phyloP scores from a whole-genome alignment of 2,797 vertebrate species.

The Pyrocephalus nanus region DNA sequence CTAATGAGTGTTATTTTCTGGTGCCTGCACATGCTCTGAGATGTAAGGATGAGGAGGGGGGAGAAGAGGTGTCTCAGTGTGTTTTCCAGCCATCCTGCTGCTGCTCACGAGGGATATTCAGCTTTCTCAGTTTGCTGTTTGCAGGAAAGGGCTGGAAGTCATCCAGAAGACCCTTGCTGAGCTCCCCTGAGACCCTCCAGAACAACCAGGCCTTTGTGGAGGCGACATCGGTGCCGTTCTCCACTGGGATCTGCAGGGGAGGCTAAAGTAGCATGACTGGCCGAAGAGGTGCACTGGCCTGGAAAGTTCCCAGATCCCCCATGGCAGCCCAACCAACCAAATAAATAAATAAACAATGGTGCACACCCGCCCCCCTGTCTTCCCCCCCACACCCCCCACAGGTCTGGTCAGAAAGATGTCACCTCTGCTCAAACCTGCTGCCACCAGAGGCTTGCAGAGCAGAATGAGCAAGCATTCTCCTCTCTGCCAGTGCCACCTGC shows the following conservation, averaged over 20 bases:
- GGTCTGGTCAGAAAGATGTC: not conserved
- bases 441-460: not conserved
- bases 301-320: constrained; percentile 23
- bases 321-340: not conserved
- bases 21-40: not conserved
- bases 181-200: not conserved
- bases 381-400: not conserved
- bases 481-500: not conserved
- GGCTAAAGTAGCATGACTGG: constrained; percentile 54
- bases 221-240: constrained; percentile 34
- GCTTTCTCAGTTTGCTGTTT: not conserved
- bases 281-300: not conserved
- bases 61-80: not conserved
- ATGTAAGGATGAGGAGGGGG: fast-evolving
- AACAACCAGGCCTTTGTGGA: not conserved
- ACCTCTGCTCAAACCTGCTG: not conserved
- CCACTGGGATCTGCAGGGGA: constrained; percentile 68
- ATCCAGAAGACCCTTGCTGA: not conserved
- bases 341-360: not conserved
- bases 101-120: not conserved
- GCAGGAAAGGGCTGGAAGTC: not conserved
- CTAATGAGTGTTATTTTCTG: not conserved
- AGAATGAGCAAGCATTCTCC: fast-evolving
- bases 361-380: fast-evolving
- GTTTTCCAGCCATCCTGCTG: not conserved